Base-by-base conservation (phyloP, 2,797 vertebrate genomes). In the Sebastes hubbsi region DNA sequence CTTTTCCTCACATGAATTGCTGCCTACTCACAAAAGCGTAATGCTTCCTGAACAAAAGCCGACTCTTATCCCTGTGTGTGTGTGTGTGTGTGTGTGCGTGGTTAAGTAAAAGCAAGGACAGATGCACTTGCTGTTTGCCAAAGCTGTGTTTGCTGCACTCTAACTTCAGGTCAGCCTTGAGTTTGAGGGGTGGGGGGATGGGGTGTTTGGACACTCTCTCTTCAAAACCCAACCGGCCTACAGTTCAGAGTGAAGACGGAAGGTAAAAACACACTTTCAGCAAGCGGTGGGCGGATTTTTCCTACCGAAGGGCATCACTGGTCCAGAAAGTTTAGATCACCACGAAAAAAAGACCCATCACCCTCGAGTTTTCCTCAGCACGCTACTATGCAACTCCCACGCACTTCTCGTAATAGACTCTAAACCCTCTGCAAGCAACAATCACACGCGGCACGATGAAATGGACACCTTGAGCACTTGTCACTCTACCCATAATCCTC, bases 31-130 rank as follows among this genome's bases (percentile, higher is more conserved):
- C 86, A 73, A 77, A 52, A 82, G 82, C 84, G 72, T 86, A 83
- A 84, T 80, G 86, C 87, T 91, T 82, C 80, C 85, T 81, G 75
- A 91, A 94, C 89, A 94, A 93, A 91, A 91, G 84, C 82, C n/a
- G 61, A 64, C 83, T 89, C 76, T 52, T 55, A n/a, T 78, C 65
- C 29, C 36, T 66, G 67, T 72, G 42, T 49, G 58, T 69, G 70
- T 65, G 68, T 73, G 63, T 27, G 27, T 29, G 27, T 74, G 67
- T 63, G 66, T 69, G 81, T 84, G 87, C 16, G 80, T 88, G 87
- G 78, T 86, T 62, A 80, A 82, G 75, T n/a, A 81, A 85, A 90
- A 84, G 84, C n/a, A 22, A 87, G 76, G 90, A 90, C 89, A 91
- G 89, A 91, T 91, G 91, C 88, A 86, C 85, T 80, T 67, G 83